Conservation (phyloP, 2,113 vertebrate species). For the Eurypyga helias region DNA sequence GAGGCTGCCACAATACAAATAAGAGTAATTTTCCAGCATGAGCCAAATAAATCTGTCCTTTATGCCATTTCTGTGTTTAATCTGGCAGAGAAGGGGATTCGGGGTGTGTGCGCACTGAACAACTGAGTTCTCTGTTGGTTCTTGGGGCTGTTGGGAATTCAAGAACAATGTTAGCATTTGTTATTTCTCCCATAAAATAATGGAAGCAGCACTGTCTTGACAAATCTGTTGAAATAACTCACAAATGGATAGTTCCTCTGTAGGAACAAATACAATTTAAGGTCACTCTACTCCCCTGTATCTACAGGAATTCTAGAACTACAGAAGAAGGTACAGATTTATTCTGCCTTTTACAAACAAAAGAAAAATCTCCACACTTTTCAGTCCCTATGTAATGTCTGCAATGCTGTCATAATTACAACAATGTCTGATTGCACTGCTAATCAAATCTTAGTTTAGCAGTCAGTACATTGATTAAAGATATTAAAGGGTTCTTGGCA, state of each 20-base stretch:
- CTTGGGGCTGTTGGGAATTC: background rate
- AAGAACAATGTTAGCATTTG: background rate
- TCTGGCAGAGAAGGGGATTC: background rate
- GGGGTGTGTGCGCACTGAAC: background rate
- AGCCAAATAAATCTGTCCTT: background rate
- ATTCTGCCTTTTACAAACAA: background rate
- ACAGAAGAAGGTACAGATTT: background rate
- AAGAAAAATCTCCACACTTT: background rate
- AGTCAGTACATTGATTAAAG: constrained; percentile 10
- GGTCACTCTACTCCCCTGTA: background rate
- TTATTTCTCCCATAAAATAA: background rate
- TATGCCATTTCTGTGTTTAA: background rate
- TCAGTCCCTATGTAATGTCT: background rate
- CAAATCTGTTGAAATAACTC: background rate
- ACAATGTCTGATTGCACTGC: background rate
- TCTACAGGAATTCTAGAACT: background rate
- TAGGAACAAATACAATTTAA: background rate
- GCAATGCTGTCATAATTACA: background rate
- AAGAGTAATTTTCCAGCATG: background rate
- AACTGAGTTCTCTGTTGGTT: background rate
- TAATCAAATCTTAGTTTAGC: constrained; percentile 28
- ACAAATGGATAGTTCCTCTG: background rate
- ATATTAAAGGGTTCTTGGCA: constrained; percentile 42
- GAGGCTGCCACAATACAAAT: background rate
- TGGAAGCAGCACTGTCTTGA: background rate